phyloP scores from a whole-genome alignment of 2,888 invertebrate species.

The Agrotis clavis region DNA sequence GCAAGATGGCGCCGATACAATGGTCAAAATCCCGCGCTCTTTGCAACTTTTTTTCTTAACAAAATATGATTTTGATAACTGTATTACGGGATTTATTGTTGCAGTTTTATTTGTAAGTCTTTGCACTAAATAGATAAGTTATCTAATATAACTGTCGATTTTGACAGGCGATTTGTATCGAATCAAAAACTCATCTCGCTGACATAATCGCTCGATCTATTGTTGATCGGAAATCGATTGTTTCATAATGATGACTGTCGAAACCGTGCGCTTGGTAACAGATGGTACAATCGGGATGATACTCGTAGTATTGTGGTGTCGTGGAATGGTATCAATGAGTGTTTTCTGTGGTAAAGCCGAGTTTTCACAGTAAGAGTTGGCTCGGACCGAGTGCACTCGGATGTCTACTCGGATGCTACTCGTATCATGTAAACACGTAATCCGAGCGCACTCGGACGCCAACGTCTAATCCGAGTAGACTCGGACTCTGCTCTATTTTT shows the following conservation, averaged over 20 bases:
- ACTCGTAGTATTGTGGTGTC: constrained; percentile 60
- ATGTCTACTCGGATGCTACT: no score
- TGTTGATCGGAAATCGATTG: constrained; percentile 71
- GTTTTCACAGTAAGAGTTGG: no score
- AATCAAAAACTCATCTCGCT: constrained; percentile 70
- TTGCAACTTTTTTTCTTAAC: constrained; percentile 11
- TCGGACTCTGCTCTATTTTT: no score
- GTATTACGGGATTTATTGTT: constrained; percentile 24
- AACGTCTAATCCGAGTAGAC: no score
- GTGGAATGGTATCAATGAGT: constrained; percentile 17
- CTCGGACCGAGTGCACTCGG: no score
- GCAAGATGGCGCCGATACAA: constrained; percentile 34
- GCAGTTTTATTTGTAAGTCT: constrained; percentile 9
- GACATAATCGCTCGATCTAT: constrained; percentile 73
- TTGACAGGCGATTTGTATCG: constrained; percentile 64
- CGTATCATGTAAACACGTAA: no score
- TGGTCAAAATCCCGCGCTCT: constrained; percentile 12
- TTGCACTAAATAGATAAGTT: constrained; percentile 34
- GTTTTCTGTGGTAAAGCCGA: constrained; percentile 16
- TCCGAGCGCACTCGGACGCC: no score
- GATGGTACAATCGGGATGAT: constrained; percentile 60
- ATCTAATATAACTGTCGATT: constrained; percentile 39
- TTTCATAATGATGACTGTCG: constrained; percentile 72
- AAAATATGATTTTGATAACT: constrained; percentile 18
- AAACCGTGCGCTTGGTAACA: constrained; percentile 66